Percentiles rank a stretch among this genome's conserved stretches.
phyloP scores from a whole-genome alignment of 2,888 invertebrate genomes.

The Volucella inanis region DNA sequence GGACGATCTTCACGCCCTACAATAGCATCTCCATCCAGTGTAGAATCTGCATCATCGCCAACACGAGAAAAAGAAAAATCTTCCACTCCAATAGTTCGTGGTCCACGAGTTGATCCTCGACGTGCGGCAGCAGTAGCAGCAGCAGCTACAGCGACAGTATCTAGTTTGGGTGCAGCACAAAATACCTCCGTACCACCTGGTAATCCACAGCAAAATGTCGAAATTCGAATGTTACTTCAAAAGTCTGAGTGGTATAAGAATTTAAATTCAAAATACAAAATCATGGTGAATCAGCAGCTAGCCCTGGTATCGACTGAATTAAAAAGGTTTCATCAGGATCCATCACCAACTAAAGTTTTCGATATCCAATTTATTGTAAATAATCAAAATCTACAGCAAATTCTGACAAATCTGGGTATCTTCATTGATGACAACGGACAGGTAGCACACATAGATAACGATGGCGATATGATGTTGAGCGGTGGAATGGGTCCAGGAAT shows the following conservation, averaged over 20 bases:
- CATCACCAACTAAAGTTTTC: constrained; percentile 84
- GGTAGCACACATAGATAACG: constrained; percentile 81
- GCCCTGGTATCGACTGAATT: constrained; percentile 86
- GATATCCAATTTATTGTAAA: constrained; percentile 84
- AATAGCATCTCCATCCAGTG: constrained; percentile 67
- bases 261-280: constrained; percentile 88
- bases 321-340: constrained; percentile 86
- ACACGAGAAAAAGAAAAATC: constrained; percentile 57
- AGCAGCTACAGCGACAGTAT: constrained; percentile 22
- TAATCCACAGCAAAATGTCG: constrained; percentile 82
- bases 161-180: constrained; percentile 26
- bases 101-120: constrained; percentile 80
- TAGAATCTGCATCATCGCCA: constrained; percentile 62
- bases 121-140: constrained; percentile 76
- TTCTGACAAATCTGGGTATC: constrained; percentile 86
- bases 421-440: constrained; percentile 85
- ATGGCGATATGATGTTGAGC: constrained; percentile 72
- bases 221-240: constrained; percentile 87
- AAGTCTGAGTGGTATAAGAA: constrained; percentile 89
- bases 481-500: constrained; percentile 53
- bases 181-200: constrained; percentile 41
- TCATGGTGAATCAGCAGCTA: constrained; percentile 88
- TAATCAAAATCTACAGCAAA: constrained; percentile 85
- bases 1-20: constrained; percentile 72
- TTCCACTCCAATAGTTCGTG: constrained; percentile 43